These are phyloP conservation scores for Mus pahari DNA, from an alignment of 2,113 vertebrate species.

Conservation along the genomic window DNA sequence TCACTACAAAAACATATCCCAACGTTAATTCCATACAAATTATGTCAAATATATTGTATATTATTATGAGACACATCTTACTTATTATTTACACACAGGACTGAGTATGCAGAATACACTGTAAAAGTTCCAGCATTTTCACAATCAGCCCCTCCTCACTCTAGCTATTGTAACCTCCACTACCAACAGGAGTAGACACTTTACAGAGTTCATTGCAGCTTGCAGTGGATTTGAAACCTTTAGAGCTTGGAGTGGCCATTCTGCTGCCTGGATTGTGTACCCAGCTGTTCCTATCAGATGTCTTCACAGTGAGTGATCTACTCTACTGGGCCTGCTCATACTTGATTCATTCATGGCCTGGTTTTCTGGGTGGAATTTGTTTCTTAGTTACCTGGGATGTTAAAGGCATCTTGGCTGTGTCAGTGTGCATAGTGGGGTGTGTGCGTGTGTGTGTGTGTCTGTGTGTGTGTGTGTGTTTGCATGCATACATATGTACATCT, in stretches of 20 bases:
- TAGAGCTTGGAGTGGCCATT: constrained; percentile 76
- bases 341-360: constrained; percentile 88
- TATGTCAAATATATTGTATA: not conserved
- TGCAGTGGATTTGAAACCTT: constrained; percentile 82
- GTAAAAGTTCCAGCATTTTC: constrained; percentile 74
- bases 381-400: constrained; percentile 81
- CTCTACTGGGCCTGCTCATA: constrained; percentile 83
- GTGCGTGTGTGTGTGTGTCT: constrained; percentile 75
- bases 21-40: constrained; percentile 6
- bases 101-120: constrained; percentile 51
- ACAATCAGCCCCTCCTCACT: constrained; percentile 25
- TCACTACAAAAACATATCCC: constrained; percentile 15
- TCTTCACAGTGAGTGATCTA: constrained; percentile 85
- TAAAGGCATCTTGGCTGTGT: constrained; percentile 87
- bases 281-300: constrained; percentile 86
- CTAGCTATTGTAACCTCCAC: constrained; percentile 62
- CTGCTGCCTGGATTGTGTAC: constrained; percentile 84
- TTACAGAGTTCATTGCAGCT: constrained; percentile 82
- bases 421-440: constrained; percentile 78
- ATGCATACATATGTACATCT: not conserved
- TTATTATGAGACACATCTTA: not conserved
- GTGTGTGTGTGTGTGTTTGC: constrained; percentile 76
- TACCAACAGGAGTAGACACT: constrained; percentile 58
- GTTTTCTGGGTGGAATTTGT: constrained; percentile 76
- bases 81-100: constrained; percentile 55